Evolutionary conservation across 2,888 invertebrate species (phyloP).

Genomic region (Drosophila kanekoi): DNA sequence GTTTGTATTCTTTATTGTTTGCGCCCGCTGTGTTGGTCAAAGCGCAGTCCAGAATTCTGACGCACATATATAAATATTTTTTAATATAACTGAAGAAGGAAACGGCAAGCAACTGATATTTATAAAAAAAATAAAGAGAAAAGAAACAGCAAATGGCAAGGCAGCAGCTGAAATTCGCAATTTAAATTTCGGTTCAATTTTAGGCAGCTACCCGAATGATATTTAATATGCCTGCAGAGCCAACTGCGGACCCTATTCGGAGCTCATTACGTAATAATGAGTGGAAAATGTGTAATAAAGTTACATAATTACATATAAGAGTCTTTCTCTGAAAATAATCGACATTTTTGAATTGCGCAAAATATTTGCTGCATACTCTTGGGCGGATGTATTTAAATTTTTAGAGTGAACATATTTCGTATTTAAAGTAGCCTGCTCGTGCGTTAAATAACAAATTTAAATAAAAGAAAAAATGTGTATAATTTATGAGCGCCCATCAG

Average conservation of each 20-base stretch:
- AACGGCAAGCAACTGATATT: slow-evolving; percentile 20
- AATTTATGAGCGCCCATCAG: background rate
- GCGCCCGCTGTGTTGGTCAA: slow-evolving; percentile 16
- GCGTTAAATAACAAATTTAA: background rate
- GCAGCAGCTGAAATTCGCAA: slow-evolving; percentile 4
- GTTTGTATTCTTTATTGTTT: background rate
- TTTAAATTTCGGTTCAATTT: slow-evolving; percentile 27
- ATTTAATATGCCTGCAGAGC: slow-evolving; percentile 5
- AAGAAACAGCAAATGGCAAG: background rate
- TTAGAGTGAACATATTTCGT: slow-evolving; percentile 31
- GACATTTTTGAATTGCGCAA: slow-evolving; percentile 5
- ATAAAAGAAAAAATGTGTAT: background rate
- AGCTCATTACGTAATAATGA: slow-evolving; percentile 14
- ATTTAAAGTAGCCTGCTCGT: background rate
- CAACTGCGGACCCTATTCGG: slow-evolving; percentile 1
- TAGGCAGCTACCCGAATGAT: slow-evolving; percentile 14
- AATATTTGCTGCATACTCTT: slow-evolving; percentile 34
- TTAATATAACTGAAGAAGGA: slow-evolving; percentile 30
- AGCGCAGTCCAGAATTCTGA: slow-evolving; percentile 10
- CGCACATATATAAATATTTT: slow-evolving; percentile 34
- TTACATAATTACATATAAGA: slow-evolving; percentile 9
- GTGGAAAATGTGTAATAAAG: slow-evolving; percentile 18
- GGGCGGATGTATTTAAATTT: slow-evolving; percentile 20
- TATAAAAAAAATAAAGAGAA: background rate
- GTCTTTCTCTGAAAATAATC: background rate